Base-by-base conservation (phyloP, 2,113 vertebrate species). In the Pan paniscus region DNA sequence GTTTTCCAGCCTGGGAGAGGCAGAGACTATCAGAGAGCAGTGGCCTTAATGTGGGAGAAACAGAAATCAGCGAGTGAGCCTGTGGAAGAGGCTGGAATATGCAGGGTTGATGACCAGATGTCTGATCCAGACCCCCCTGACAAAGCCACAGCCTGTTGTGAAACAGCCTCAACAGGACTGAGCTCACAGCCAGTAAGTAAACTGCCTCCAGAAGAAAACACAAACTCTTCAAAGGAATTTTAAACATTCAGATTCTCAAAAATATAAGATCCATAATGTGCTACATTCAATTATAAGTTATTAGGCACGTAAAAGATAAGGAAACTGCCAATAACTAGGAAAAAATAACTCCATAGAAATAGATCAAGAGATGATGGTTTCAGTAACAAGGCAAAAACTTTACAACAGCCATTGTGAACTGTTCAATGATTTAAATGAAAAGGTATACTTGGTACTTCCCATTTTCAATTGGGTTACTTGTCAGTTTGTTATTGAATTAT, bases 11-110 rank as follows among this genome's bases (percentile, higher is more conserved):
- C 48, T 2, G 25, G 38, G 50, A 64, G 14, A 64, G 4, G 18
- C 8, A 20, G 27, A 64, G 35, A 5, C 40, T 5, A 4, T 8
- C 2, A 14, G 4, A 13, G 16, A 20, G 6, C 46, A 20, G 40
- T 0, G 3, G 59, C 22, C 2, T 13, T 23, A 0, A 5, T 5
- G 40, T 0, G 48, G 40, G 18, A 16, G 52, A 40, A 50, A 11
- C 18, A 83, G 46, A 61, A 13, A 6, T 20, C 7, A 9, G 38
- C n/a, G n/a, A 8, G 0, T 4, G 73, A 43, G 52, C 16, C 40
- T 1, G 27, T 52, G 38, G 14, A 8, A 35, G 61, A 6, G 9
- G 9, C 59, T 3, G 10, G 32, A 25, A 6, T 0, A 0, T 16
- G 1, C 0, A 3, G 27, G 17, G 43, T 1, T 5, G 12, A 48